Percentiles rank a stretch among this genome's conserved stretches.
Evolutionary conservation across 2,113 vertebrate species (phyloP).

Genomic region (Morphnarchus princeps): DNA sequence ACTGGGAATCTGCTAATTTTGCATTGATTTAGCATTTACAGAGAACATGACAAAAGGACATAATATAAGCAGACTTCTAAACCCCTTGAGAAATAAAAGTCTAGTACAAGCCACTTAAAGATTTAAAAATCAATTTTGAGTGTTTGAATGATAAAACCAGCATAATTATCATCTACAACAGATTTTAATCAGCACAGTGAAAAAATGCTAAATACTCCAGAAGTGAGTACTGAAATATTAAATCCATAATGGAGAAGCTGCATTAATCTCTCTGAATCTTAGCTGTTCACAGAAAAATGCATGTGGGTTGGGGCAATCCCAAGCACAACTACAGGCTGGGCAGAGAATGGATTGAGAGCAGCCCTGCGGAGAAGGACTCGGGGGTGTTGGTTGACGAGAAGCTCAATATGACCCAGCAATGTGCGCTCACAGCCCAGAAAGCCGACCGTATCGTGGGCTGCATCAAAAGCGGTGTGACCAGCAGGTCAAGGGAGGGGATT

Average conservation of each 20-base stretch:
- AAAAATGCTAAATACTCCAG: slow-evolving; percentile 46
- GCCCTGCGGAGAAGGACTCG: too few relatives aligned
- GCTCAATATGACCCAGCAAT: too few relatives aligned
- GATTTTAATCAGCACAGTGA: slow-evolving; percentile 61
- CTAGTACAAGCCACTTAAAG: slow-evolving; percentile 37
- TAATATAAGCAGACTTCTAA: slow-evolving; percentile 40
- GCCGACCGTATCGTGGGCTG: too few relatives aligned
- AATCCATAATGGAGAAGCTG: not conserved
- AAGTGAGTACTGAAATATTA: slow-evolving; percentile 33
- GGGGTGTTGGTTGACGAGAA: too few relatives aligned
- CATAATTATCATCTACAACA: slow-evolving; percentile 44
- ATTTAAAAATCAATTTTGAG: slow-evolving; percentile 60
- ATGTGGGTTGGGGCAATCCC: too few relatives aligned
- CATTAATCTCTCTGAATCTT: not conserved
- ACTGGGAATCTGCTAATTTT: slow-evolving; percentile 40
- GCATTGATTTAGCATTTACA: slow-evolving; percentile 45
- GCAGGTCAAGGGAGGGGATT: too few relatives aligned
- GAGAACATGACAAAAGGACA: slow-evolving; percentile 40
- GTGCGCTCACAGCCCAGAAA: too few relatives aligned
- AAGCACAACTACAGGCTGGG: too few relatives aligned
- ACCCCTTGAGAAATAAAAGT: slow-evolving; percentile 49
- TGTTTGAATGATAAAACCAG: slow-evolving; percentile 40
- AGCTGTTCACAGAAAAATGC: not conserved
- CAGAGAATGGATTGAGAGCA: too few relatives aligned
- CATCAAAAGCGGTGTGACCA: too few relatives aligned